A percentile compares a stretch with the other conserved stretches of the same genome.
These are phyloP conservation scores for Schizothorax lantsangensis DNA, from an alignment of 2,797 vertebrate species.

Conservation along the genomic window DNA sequence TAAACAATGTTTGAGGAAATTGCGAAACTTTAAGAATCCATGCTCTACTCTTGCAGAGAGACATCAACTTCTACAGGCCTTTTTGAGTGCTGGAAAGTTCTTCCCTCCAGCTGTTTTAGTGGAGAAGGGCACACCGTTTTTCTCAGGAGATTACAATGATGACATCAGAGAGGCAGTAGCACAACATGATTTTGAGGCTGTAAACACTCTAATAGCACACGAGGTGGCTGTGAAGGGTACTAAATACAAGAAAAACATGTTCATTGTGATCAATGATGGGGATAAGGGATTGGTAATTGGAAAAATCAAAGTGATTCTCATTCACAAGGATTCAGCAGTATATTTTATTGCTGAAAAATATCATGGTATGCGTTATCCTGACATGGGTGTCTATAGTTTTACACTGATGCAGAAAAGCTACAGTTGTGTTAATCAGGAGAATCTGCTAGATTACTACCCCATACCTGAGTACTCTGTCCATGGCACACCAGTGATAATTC, in stretches of 20 bases:
- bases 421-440: constrained; percentile 35
- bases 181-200: constrained; percentile 4
- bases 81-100: neutral
- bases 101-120: neutral
- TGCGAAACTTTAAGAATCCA: neutral
- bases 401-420: constrained; percentile 13
- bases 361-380: neutral
- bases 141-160: constrained; percentile 3
- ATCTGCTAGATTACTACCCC: constrained; percentile 31
- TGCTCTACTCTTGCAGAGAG: neutral
- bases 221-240: neutral
- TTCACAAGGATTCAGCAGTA: neutral
- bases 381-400: constrained; percentile 8
- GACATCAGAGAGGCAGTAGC: constrained; percentile 1
- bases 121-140: neutral
- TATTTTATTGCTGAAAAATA: constrained; percentile 39
- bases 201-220: neutral
- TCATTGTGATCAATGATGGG: neutral
- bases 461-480: constrained; percentile 24
- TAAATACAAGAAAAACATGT: neutral
- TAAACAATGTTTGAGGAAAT: neutral
- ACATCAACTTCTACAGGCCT: neutral
- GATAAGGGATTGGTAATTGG: neutral
- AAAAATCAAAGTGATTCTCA: neutral
- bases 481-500: constrained; percentile 39